Base-by-base conservation (phyloP, 2,113 vertebrate genomes). In the Donacobius atricapilla region DNA sequence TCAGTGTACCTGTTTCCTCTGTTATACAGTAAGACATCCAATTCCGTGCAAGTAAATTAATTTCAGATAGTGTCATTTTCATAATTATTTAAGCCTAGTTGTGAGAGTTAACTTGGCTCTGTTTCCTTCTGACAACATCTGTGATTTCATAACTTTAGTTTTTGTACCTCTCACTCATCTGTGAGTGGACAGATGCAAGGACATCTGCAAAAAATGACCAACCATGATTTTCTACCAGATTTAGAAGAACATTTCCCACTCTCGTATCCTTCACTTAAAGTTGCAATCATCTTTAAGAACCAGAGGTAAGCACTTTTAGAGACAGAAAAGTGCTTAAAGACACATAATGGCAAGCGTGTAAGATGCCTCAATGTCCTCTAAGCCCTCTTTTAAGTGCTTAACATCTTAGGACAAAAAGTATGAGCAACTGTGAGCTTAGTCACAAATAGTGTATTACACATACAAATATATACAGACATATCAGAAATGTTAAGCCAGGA, bases 61-160 rank as follows among this genome's bases (percentile, higher is more conserved):
- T 54, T 69, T 93, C 63, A 70, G 76, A 47, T 12, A 50, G 17
- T 37, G 27, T n/a, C 1, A 53, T 73, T 95, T 90, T 83, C 82
- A 91, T 44, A 88, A 91, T 47, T 3, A 90, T 88, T 94, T 77
- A 77, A 63, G 47, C 30, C 56, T 73, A 48, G 39, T 83, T 83
- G 80, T 6, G 37, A 83, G 48, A 48, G 28, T 70, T 87, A 89
- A 72, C 54, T 30, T 6, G 1, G 63, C 39, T 80, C 83, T 70
- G 1, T 50, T 91, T 96, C 71, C 87, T 94, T 48, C 71, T 80
- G 94, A 94, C 69, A 91, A 56, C 12, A 77, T 70, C 71, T 93
- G 66, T 77, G 71, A 82, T 77, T 96, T 96, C 60, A 63, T 7
- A 83, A 81, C 25, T 3, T 0, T n/a, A 51, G 30, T 88, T 84